These are phyloP conservation scores for Synergus japonicus DNA, from an alignment of 2,888 invertebrate species.

Conservation along the genomic window DNA sequence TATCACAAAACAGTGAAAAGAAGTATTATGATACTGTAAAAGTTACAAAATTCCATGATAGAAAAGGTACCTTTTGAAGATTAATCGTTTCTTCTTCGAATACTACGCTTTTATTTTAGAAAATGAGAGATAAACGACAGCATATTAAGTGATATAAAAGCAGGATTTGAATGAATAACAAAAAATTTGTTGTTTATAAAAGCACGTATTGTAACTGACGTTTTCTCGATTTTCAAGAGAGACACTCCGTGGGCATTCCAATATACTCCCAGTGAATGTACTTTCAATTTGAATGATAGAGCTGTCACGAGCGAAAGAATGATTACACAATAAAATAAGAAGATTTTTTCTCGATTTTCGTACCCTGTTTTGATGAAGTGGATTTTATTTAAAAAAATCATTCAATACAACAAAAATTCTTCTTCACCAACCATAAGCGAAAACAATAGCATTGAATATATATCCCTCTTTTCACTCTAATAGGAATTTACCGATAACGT, in stretches of 20 bases:
- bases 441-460: too few species aligned
- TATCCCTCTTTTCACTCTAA: too few species aligned
- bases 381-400: background rate
- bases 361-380: background rate
- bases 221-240: slow-evolving; percentile 18
- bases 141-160: background rate
- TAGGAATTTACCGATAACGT: too few species aligned
- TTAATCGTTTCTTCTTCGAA: too few species aligned
- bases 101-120: too few species aligned
- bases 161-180: background rate
- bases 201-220: slow-evolving; percentile 10
- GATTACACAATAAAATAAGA: slow-evolving; percentile 8
- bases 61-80: background rate
- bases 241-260: background rate
- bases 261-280: slow-evolving; percentile 19
- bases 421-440: too few species aligned
- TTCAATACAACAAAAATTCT: background rate
- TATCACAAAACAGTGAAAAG: too few species aligned
- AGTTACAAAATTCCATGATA: too few species aligned
- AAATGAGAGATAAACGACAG: background rate
- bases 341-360: background rate
- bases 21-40: too few species aligned
- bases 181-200: background rate
- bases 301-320: slow-evolving; percentile 17
- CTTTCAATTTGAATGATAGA: slow-evolving; percentile 14